Evolutionary conservation across 2,888 invertebrate species (phyloP), one percentile per base, ranked within the genome.

Genomic region (Rugalucina vietnamica): DNA sequence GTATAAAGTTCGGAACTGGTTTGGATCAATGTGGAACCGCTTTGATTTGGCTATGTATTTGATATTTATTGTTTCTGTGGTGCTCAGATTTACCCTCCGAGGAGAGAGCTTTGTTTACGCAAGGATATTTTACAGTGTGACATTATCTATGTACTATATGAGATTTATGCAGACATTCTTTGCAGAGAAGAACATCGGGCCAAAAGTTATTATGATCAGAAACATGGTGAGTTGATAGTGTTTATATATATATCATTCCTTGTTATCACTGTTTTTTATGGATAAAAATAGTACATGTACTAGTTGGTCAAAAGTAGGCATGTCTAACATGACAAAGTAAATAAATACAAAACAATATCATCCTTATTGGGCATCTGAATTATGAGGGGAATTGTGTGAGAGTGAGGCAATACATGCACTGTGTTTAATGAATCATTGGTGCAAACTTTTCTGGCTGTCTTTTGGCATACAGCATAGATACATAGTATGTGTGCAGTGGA

Each of bases 191-290:
- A 93, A 94, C 74, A 93, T 95, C 70, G 95, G 95, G 73, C 95
- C 95, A 1, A 95, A 95, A 88, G 94, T 95, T 79, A 94, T 95
- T 88, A 95, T 95, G 95, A 95, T 95, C 32, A 90, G 90, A 34
- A 91, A 90, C 86, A 95, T 95, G 95, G 95, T 95, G 80, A 88
- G 92, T 82, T 69, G 5, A 5, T 60, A 60, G 60, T 60, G 50
- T 49, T 14, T n/a, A n/a, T n/a, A n/a, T n/a, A n/a, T n/a, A n/a
- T n/a, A n/a, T n/a, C n/a, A n/a, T n/a, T n/a, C n/a, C n/a, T n/a
- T n/a, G n/a, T n/a, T n/a, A n/a, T n/a, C n/a, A n/a, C n/a, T n/a
- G n/a, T n/a, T n/a, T n/a, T n/a, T n/a, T n/a, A n/a, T n/a, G n/a
- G n/a, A n/a, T n/a, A n/a, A n/a, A n/a, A n/a, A n/a, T n/a, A n/a